Base-by-base conservation (phyloP, 23 tunicate species). In the Ciona savignyi region DNA sequence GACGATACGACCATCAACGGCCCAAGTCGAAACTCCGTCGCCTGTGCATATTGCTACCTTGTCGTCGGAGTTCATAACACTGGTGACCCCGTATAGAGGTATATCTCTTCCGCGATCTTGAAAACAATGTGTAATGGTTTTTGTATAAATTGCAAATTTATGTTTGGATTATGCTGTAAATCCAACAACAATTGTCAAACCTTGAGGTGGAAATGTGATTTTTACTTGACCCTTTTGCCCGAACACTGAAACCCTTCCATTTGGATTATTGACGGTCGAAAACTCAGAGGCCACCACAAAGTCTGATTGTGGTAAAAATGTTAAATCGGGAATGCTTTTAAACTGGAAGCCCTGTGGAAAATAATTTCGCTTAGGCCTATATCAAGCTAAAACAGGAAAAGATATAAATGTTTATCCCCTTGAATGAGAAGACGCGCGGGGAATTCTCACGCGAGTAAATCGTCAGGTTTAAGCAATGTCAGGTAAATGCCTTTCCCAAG, bases 21-120 rank as follows among this genome's bases (percentile, higher is more conserved):
- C 66, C 96, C 96, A 88, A 3, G 82, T 77, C 0, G 84, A 72
- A 0, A 88, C 77, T 20, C 96, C 96, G 29, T 77, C 80, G 11
- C 96, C 96, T 23, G 83, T 81, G 80, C 96, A 88, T 2, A 82
- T 68, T 11, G 96, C 96, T 0, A 88, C 65, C 1, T 35, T n/a
- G 31, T 65, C 67, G 66, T 88, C 83, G 60, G 78, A 70, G 72
- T 71, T 84, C 0, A 23, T 34, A n/a, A 77, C 23, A 23, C 67
- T 27, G 25, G 87, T 49, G 4, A 84, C 61, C 1, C 89, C 89
- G 31, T 64, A 84, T 32, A 77, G 62, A 34, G 25, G 19, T 3
- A 75, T 42, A 26, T 75, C 70, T 61, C 68, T 75, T 2, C 76
- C 76, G 1, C 33, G 33, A 29, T 69, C 87, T 83, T 25, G 22